Conservation (phyloP, 2,888 invertebrate genomes). For the Hirtodrosophila histrioides region DNA sequence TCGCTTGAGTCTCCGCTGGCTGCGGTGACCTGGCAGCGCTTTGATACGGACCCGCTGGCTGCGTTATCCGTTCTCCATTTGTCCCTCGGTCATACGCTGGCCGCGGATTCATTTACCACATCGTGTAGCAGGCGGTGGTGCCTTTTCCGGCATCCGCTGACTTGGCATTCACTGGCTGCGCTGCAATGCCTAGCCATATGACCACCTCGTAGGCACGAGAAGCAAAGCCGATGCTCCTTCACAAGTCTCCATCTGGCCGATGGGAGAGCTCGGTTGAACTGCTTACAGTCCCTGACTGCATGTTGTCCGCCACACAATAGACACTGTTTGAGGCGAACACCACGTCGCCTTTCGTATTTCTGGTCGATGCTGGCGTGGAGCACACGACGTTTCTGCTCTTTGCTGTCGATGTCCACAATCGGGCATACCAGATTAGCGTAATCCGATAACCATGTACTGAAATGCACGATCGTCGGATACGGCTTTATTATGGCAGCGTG, state of each 20-base stretch:
- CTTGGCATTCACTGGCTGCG: conserved; percentile 1
- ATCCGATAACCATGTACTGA: conserved; percentile 1
- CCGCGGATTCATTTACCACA: neutral
- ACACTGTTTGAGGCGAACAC: conserved; percentile 3
- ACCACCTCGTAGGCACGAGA: conserved; percentile 16
- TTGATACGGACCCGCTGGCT: neutral
- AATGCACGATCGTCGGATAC: conserved; percentile 7
- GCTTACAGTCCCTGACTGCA: conserved; percentile 7
- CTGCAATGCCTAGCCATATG: conserved; percentile 13
- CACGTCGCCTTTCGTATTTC: neutral
- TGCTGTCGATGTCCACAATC: too few species aligned
- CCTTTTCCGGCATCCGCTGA: conserved; percentile 10
- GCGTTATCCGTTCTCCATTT: neutral
- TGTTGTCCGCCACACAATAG: conserved; percentile 15
- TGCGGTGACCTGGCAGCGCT: too few species aligned
- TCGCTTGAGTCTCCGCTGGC: neutral
- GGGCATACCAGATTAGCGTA: too few species aligned
- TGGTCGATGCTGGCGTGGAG: conserved; percentile 1
- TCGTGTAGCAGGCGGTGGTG: conserved; percentile 16
- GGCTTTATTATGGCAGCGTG: conserved; percentile 3
- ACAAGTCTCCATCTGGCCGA: conserved; percentile 8
- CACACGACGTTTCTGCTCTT: neutral
- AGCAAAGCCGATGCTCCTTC: too few species aligned
- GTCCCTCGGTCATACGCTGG: neutral
- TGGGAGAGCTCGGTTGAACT: conserved; percentile 3